Conservation (phyloP, 2,888 invertebrate species). For the Napeogenes inachia region DNA sequence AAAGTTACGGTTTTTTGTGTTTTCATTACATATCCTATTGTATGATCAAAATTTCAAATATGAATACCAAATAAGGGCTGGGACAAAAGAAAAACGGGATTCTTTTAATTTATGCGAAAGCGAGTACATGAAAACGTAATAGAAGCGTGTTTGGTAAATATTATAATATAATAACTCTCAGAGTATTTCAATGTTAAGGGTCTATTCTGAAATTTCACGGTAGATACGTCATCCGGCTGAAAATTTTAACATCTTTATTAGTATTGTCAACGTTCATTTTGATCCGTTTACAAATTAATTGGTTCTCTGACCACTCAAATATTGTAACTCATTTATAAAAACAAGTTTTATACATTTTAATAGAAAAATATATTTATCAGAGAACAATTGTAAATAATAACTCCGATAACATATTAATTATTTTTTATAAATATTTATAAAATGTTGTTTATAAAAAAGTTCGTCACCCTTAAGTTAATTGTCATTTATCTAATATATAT, state of each 20-base stretch:
- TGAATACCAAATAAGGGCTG: constrained; percentile 77
- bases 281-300: constrained; percentile 9
- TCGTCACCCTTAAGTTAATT: constrained; percentile 50
- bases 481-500: constrained; percentile 38
- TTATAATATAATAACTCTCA: constrained; percentile 73
- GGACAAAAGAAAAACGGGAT: constrained; percentile 75
- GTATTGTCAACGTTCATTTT: constrained; percentile 34
- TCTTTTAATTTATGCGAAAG: constrained; percentile 74
- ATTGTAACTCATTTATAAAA: too few relatives aligned
- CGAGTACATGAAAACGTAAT: constrained; percentile 77
- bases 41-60: constrained; percentile 75
- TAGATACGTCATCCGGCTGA: constrained; percentile 63
- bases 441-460: constrained; percentile 56
- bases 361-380: not conserved
- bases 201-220: constrained; percentile 74
- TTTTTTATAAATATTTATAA: constrained; percentile 55
- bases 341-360: too few relatives aligned
- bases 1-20: constrained; percentile 59
- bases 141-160: constrained; percentile 76
- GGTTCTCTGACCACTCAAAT: not conserved
- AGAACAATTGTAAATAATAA: not conserved
- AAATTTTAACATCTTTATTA: constrained; percentile 71
- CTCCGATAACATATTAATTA: constrained; percentile 44
- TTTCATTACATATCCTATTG: constrained; percentile 69
- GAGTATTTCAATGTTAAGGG: constrained; percentile 49